Base-by-base conservation (phyloP, 2,797 vertebrate genomes). In the Toxotes lorentzi region DNA sequence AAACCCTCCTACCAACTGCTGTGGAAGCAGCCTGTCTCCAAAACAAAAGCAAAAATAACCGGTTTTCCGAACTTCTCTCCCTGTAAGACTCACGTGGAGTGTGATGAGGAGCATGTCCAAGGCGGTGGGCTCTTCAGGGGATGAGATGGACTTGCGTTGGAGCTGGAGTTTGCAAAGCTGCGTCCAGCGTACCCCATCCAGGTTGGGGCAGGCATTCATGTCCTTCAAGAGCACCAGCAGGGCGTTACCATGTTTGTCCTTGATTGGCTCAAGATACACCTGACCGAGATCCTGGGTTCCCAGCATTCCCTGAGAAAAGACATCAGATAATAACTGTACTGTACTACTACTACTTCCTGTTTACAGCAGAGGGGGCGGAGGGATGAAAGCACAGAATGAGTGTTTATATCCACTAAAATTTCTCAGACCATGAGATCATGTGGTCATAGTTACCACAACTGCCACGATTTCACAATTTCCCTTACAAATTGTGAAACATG, bases 211-310 rank as follows among this genome's bases (percentile, higher is more conserved):
- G 35, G 94, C 83, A 24, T 89, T 96, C 92, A 97, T 95, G 84
- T 97, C 97, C 90, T 96, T 96, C 79, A 98, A 90, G 32, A 97
- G 96, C 79, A 97, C 92, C n/a, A 98, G 92, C 84, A 98, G 85
- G 40, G 96, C 95, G 27, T 97, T 98, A 17, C 97, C 97, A 7
- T 97, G 96, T 75, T 96, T 97, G 94, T 98, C 97, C 86, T 96
- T 97, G 87, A 98, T 91, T 0, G 97, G 96, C 89, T 98, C 97
- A 1, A 95, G 97, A 88, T 97, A 98, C 54, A 97, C 95, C 82
- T 96, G 96, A 1, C 97, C 97, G 40, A 98, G 91, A 85, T 98
- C 96, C 87, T 97, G 96, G 34, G 96, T 97, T 76, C 97, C 96
- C 69, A 97, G 93, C 73, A 97, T 93, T 27, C 95, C 96, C 97